Conservation (phyloP, 2,797 vertebrate species). For the Gobionotothen gibberifrons region DNA sequence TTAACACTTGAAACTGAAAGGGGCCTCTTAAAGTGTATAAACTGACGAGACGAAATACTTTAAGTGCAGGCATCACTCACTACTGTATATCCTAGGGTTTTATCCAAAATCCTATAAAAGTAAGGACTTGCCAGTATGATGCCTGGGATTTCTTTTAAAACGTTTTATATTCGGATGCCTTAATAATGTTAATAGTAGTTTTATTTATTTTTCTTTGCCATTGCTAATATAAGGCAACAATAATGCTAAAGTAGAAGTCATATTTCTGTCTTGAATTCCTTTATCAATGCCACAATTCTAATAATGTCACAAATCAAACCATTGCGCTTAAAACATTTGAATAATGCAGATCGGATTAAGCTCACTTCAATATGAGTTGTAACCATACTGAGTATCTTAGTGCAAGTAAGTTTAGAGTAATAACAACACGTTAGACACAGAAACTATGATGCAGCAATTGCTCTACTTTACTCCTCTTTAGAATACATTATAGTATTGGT, state of each 20-base stretch:
- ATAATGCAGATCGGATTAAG: background rate
- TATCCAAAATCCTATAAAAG: constrained; percentile 13
- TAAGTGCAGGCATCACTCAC: constrained; percentile 16
- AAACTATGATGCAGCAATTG: background rate
- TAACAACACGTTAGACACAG: background rate
- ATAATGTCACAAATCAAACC: background rate
- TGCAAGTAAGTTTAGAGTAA: background rate
- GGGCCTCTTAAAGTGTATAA: constrained; percentile 24
- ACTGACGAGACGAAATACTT: constrained; percentile 13
- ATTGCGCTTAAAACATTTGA: background rate
- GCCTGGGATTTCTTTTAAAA: background rate
- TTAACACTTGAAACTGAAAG: constrained; percentile 56
- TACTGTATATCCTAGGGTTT: constrained; percentile 8
- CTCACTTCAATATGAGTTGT: background rate
- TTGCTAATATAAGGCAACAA: background rate
- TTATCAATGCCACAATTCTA: background rate
- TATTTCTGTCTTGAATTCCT: background rate
- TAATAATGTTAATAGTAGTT: background rate
- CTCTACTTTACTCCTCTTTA: background rate
- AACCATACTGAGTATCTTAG: background rate
- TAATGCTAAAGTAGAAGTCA: background rate
- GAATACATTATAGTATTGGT: background rate
- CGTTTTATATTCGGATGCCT: constrained; percentile 1
- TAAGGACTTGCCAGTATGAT: background rate
- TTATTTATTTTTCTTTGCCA: background rate